These are phyloP conservation scores for Heliothis subflexa DNA, from an alignment of 1,140 invertebrate genomes.

Conservation along the genomic window DNA sequence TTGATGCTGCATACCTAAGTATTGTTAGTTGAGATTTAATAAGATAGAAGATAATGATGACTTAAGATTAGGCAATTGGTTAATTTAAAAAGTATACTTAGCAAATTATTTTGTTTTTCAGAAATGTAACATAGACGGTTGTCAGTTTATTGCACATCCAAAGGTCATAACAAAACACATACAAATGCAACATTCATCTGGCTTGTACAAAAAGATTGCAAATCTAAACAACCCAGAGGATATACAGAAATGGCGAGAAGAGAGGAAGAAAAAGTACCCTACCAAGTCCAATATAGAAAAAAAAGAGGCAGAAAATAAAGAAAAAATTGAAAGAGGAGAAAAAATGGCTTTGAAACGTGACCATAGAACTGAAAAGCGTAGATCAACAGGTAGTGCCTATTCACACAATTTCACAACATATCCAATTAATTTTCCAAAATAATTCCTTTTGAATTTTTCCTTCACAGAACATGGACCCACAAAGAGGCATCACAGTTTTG, in stretches of 20 bases:
- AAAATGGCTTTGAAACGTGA: constrained; percentile 86
- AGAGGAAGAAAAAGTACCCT: constrained; percentile 92
- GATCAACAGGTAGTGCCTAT: constrained; percentile 55
- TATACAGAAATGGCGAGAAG: constrained; percentile 92
- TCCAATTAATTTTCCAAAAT: not conserved
- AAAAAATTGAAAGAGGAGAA: constrained; percentile 90
- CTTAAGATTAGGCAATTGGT: too few relatives aligned
- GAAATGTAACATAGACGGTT: constrained; percentile 92
- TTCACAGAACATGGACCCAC: not conserved
- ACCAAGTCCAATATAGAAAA: constrained; percentile 90
- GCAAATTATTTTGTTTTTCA: constrained; percentile 59
- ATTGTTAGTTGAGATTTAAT: too few relatives aligned
- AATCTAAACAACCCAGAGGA: constrained; percentile 92
- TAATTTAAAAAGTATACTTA: too few relatives aligned
- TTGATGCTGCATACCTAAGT: too few relatives aligned
- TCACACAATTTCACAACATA: not conserved
- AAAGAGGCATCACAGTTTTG: constrained; percentile 42
- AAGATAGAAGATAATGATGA: too few relatives aligned
- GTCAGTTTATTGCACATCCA: constrained; percentile 92
- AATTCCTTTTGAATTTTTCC: not conserved
- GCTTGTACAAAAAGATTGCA: constrained; percentile 92
- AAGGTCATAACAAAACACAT: constrained; percentile 93
- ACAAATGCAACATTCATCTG: constrained; percentile 92
- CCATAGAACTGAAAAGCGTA: constrained; percentile 44
- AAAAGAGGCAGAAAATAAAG: constrained; percentile 88